Conservation (phyloP, 2,113 vertebrate species). For the Daboia siamensis region DNA sequence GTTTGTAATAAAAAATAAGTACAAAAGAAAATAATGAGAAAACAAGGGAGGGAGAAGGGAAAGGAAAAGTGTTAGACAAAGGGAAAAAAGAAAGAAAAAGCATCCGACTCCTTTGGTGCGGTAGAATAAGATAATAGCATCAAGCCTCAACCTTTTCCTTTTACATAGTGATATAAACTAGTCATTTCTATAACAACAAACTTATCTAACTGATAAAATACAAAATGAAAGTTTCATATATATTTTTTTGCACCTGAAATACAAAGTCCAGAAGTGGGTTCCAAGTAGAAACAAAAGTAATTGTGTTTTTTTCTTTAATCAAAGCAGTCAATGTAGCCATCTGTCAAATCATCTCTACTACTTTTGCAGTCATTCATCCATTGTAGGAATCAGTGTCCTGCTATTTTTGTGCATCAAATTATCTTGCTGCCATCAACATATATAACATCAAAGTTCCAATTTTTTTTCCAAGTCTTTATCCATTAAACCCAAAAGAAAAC, state of each 20-base stretch:
- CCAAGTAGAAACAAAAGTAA: neutral
- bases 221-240: neutral
- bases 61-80: neutral
- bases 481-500: neutral
- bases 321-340: neutral
- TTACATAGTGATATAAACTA: neutral
- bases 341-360: neutral
- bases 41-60: neutral
- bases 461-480: neutral
- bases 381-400: neutral
- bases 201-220: neutral
- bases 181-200: neutral
- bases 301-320: neutral
- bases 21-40: neutral
- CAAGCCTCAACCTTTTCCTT: neutral
- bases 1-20: neutral
- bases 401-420: neutral
- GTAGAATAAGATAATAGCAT: neutral
- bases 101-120: neutral
- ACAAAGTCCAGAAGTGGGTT: too few species aligned
- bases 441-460: neutral
- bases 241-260: neutral
- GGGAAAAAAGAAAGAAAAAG: too few species aligned
- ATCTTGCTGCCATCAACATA: neutral
- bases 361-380: neutral